Conservation (phyloP, 1,140 invertebrate genomes). For the Drosophila bocqueti region DNA sequence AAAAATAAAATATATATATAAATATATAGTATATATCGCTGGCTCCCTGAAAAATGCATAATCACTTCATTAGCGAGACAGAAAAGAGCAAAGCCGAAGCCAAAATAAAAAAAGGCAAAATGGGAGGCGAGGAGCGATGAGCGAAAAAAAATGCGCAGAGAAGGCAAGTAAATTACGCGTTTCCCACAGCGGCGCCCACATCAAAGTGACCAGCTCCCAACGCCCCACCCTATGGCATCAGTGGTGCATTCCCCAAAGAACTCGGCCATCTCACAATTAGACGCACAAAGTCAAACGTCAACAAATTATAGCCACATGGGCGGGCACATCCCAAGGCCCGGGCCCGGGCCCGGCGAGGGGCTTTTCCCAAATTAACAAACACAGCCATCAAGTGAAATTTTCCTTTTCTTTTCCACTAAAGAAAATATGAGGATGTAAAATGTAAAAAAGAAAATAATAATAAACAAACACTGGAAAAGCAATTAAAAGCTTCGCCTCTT, state of each 20-base stretch:
- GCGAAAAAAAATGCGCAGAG: constrained; percentile 18
- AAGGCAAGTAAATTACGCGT: constrained; percentile 74
- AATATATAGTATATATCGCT: constrained; percentile 13
- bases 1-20: constrained; percentile 4
- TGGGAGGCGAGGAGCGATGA: not conserved
- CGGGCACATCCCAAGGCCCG: constrained; percentile 56
- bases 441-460: constrained; percentile 5
- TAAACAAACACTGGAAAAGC: constrained; percentile 9
- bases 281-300: constrained; percentile 84
- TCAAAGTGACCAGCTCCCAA: constrained; percentile 71
- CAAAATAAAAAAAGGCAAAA: constrained; percentile 13
- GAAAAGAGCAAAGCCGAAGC: constrained; percentile 8
- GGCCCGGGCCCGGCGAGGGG: not conserved
- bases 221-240: not conserved
- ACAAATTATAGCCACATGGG: constrained; percentile 83
- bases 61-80: constrained; percentile 76
- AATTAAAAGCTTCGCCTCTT: not conserved
- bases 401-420: constrained; percentile 20
- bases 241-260: constrained; percentile 58
- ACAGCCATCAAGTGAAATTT: constrained; percentile 68
- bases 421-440: constrained; percentile 45
- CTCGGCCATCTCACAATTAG: constrained; percentile 74
- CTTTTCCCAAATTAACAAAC: constrained; percentile 79
- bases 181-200: constrained; percentile 74
- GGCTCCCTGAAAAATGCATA: constrained; percentile 53